phyloP scores from a whole-genome alignment of 2,888 invertebrate species.

The Nysson spinosus region DNA sequence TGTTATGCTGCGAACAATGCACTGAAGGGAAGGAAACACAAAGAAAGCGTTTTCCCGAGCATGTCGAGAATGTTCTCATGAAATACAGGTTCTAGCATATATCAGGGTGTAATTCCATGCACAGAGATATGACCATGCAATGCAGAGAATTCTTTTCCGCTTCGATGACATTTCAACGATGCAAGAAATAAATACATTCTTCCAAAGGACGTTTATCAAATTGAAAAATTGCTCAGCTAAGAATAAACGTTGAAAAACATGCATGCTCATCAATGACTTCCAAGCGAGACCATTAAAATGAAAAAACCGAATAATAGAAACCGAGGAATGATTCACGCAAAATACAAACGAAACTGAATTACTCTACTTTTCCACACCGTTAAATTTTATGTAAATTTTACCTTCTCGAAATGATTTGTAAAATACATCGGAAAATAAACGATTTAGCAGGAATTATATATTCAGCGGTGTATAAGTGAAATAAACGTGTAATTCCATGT shows the following conservation, averaged over 20 bases:
- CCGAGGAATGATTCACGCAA: too few relatives aligned
- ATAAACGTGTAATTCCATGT: too few relatives aligned
- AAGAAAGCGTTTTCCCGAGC: conserved; percentile 7
- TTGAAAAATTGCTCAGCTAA: conserved; percentile 26
- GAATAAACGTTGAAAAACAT: conserved; percentile 17
- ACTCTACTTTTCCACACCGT: too few relatives aligned
- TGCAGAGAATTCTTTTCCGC: conserved; percentile 34
- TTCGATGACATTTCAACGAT: conserved; percentile 27
- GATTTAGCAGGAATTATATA: too few relatives aligned
- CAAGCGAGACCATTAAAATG: conserved; percentile 1
- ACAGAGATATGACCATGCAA: not conserved
- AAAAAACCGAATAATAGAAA: too few relatives aligned
- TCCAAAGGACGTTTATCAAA: conserved; percentile 32
- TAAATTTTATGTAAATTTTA: too few relatives aligned
- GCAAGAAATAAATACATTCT: conserved; percentile 35
- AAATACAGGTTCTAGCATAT: conserved; percentile 21
- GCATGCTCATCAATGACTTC: conserved; percentile 2
- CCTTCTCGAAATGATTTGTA: too few relatives aligned
- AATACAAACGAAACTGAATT: too few relatives aligned
- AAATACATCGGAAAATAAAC: too few relatives aligned
- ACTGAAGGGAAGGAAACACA: not conserved
- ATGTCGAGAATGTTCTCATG: conserved; percentile 27
- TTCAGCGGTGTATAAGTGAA: too few relatives aligned
- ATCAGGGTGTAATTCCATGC: conserved; percentile 14
- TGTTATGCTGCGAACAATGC: too few relatives aligned